Base-by-base conservation (phyloP, 2,888 invertebrate genomes). In the Gisinianus flammeolus region DNA sequence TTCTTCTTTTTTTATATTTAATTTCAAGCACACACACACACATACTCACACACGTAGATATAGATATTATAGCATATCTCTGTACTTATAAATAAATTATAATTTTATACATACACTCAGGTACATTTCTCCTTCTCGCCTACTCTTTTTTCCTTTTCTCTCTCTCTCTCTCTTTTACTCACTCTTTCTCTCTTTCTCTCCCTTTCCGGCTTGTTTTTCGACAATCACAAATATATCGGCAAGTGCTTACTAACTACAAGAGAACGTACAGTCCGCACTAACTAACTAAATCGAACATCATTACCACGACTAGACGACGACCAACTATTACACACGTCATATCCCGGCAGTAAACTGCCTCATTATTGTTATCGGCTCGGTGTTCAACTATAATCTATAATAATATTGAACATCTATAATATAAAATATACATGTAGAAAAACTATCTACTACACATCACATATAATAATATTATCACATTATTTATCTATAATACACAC, bases 151-250 rank as follows among this genome's bases (percentile, higher is more conserved):
- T 62, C 62, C 16, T 26, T 62, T 26, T 28, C 28, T 26, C 24
- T 26, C 26, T 12, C 28, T 28, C 26, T 62, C 28, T 28, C 12
- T 10, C 24, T 62, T 22, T 3, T 54, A n/a, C n/a, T n/a, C n/a
- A n/a, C 35, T 12, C 35, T 64, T 24, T 35, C 30, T 62, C 62
- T 28, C 26, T 62, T 26, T 28, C 28, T 26, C 24, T 26, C 26
- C 24, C 28, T 28, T 26, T 62, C 28, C 62, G 22, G 22, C 24
- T 62, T 22, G 62, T 22, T 62, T 24, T 62, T 24, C 26, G 62
- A 62, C 62, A 62, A 62, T 62, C 62, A 62, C 24, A 62, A 44
- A 44, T 28, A 62, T 62, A 62, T 62, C 62, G 26, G 62, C 62
- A 62, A 54, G 54, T 54, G 54, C 19, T 44, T 44, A 35, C 35